Evolutionary conservation across 2,797 vertebrate genomes (phyloP).

Genomic region (Esox masquinongy): DNA sequence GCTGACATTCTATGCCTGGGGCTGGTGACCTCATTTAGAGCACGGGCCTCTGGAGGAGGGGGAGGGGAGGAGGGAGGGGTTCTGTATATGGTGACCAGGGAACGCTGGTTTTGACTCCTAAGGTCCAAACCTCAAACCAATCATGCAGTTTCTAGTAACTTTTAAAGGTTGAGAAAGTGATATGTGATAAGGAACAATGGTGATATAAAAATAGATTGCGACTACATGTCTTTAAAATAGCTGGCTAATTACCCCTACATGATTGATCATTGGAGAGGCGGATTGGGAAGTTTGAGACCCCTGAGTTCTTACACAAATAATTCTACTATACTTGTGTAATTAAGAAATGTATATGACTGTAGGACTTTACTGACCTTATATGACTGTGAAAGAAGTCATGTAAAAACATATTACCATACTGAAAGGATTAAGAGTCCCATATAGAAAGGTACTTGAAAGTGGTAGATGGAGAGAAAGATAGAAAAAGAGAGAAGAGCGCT

Average conservation of each 20-base stretch:
- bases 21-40: slow-evolving; percentile 65
- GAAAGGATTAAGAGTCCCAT: slow-evolving; percentile 36
- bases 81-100: background rate
- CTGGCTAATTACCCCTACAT: slow-evolving; percentile 66
- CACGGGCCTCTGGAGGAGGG: slow-evolving; percentile 7
- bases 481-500: slow-evolving; percentile 24
- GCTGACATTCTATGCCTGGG: slow-evolving; percentile 66
- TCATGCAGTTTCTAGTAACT: background rate
- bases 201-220: slow-evolving; percentile 55
- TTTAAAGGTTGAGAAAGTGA: slow-evolving; percentile 38
- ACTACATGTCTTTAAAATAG: slow-evolving; percentile 58
- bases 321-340: slow-evolving; percentile 64
- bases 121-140: background rate
- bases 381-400: slow-evolving; percentile 19
- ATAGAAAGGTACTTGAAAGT: slow-evolving; percentile 24
- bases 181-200: slow-evolving; percentile 35
- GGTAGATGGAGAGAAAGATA: slow-evolving; percentile 14
- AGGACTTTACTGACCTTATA: slow-evolving; percentile 50
- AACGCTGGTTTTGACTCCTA: background rate
- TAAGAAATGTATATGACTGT: slow-evolving; percentile 36
- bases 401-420: background rate
- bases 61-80: slow-evolving; percentile 26
- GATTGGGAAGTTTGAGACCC: slow-evolving; percentile 58
- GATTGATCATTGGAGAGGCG: slow-evolving; percentile 59
- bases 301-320: slow-evolving; percentile 67